These are phyloP conservation scores for Megaceryle alcyon DNA, from an alignment of 2,797 vertebrate species.

Conservation along the genomic window DNA sequence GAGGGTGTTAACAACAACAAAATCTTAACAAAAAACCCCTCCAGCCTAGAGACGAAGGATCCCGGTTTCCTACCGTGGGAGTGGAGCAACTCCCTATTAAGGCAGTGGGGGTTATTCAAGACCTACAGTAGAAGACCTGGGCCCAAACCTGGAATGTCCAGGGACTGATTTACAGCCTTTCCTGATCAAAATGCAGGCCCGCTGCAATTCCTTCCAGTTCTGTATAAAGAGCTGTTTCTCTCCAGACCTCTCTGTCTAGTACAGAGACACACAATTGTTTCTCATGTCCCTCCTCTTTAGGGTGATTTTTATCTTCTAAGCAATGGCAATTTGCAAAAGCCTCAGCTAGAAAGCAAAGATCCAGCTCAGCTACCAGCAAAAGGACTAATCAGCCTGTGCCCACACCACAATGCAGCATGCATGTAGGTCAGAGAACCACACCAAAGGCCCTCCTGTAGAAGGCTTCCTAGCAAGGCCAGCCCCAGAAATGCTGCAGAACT, in stretches of 20 bases:
- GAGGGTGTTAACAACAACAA: background rate
- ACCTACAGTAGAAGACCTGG: background rate
- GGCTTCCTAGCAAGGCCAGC: background rate
- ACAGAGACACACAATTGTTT: background rate
- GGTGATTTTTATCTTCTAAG: background rate
- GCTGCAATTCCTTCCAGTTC: background rate
- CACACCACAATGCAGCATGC: background rate
- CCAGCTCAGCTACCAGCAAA: constrained; percentile 10
- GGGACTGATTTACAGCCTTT: background rate
- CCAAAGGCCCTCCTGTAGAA: background rate
- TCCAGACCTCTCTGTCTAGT: background rate
- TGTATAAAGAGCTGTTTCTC: background rate
- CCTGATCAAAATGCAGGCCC: background rate
- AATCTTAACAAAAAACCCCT: background rate
- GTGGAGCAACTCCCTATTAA: background rate
- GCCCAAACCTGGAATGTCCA: background rate
- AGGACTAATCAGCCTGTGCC: background rate
- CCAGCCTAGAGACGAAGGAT: background rate
- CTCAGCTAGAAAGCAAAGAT: constrained; percentile 25
- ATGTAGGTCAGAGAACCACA: background rate
- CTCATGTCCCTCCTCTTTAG: background rate
- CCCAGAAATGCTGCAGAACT: background rate
- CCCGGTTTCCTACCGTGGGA: background rate
- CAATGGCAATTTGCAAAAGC: background rate
- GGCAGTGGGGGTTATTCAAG: background rate